Evolutionary conservation across 2,888 invertebrate genomes (phyloP), one percentile per base, ranked within the genome.

Genomic region (Microctonus hyperodae): DNA sequence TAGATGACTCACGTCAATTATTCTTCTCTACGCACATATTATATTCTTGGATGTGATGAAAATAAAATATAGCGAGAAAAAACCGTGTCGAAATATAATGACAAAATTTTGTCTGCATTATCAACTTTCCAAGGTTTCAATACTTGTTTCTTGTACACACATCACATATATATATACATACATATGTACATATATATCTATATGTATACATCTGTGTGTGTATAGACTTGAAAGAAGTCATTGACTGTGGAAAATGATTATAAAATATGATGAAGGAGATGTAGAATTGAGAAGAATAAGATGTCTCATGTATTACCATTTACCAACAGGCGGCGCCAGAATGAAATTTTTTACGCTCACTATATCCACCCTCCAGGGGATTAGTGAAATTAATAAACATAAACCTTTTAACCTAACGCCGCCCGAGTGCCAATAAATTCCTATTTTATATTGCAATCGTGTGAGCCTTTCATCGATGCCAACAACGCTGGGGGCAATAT

Each of bases 331-430:
- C 57, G 57, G 63, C 44, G 40, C 25, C 58, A 51, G 35, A 35
- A 50, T 37, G 35, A 57, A 55, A 65, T 58, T 64, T 53, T 60
- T 59, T 25, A 67, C 61, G 58, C 64, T 68, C 56, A 63, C 63
- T 51, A 55, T 65, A 70, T 70, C 70, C 72, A 69, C 68, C 69
- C 71, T 70, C 70, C 70, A 67, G 69, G 58, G 75, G 75, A 81
- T 81, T 81, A 81, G 78, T 75, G 70, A 78, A 80, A 81, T 80
- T 81, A 80, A 82, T 80, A 80, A 81, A 79, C 81, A 78, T 82
- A 82, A 82, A 82, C 77, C 80, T 80, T 77, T 79, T 76, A 76
- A 80, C 76, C 78, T 79, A 80, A 82, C 77, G 82, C 79, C 75
- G 68, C 69, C 72, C 70, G 74, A 76, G 72, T 65, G 74, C 71